phyloP scores from a whole-genome alignment of 2,797 vertebrate genomes.

The Gastrophryne carolinensis region DNA sequence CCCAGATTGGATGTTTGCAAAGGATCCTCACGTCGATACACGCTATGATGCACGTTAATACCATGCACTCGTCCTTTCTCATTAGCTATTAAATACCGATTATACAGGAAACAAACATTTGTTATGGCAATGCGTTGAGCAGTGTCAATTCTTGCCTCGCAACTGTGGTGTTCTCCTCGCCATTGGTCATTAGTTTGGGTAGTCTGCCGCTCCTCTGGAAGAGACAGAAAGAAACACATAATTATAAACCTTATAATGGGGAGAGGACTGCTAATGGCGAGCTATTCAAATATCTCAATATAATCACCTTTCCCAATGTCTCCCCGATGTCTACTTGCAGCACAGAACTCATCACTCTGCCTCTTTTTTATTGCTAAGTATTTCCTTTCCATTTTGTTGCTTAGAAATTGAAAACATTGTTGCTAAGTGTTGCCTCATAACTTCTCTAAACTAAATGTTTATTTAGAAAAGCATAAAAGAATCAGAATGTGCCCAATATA shows the following conservation, averaged over 20 bases:
- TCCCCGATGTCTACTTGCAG: conserved; percentile 75
- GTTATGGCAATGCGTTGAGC: background rate
- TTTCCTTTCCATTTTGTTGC: conserved; percentile 78
- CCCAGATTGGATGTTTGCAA: no score
- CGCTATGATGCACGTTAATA: no score
- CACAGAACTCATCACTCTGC: conserved; percentile 77
- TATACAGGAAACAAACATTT: background rate
- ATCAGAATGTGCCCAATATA: background rate
- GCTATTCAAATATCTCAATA: conserved; percentile 87
- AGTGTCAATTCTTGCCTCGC: background rate
- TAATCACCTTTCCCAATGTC: conserved; percentile 81
- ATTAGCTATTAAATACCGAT: no score
- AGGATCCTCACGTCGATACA: no score
- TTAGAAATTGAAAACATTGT: conserved; percentile 76
- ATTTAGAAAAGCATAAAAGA: background rate
- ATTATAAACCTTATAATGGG: conserved; percentile 88
- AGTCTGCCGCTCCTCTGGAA: conserved; percentile 84
- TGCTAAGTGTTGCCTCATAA: conserved; percentile 34
- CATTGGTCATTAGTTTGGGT: conserved; percentile 71
- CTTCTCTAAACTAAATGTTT: background rate
- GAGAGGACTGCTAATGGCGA: conserved; percentile 83
- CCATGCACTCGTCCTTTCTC: no score
- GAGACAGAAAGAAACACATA: conserved; percentile 81
- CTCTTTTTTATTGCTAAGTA: conserved; percentile 76
- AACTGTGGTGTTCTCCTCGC: conserved; percentile 58